Conservation (phyloP, 2,888 invertebrate genomes). For the Andricus curvator region DNA sequence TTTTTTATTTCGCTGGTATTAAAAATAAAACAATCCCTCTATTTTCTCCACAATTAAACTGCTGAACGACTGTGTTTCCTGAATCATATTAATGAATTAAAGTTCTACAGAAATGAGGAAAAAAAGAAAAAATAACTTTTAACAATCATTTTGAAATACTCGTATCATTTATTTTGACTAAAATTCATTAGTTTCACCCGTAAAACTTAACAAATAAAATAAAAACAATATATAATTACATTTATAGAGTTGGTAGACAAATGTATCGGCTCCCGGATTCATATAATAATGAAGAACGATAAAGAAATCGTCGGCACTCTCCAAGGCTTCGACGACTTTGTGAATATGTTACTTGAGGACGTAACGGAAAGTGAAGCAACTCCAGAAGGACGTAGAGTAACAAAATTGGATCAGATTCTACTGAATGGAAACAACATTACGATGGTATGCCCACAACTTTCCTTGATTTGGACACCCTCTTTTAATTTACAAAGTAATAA, state of each 20-base stretch:
- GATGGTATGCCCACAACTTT: conserved; percentile 84
- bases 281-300: conserved; percentile 99
- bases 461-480: conserved; percentile 12
- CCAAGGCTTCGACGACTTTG: conserved; percentile 98
- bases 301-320: conserved; percentile 99
- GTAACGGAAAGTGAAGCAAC: conserved; percentile 99
- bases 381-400: conserved; percentile 96
- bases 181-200: conserved; percentile 46
- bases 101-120: conserved; percentile 3
- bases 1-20: no score
- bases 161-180: conserved; percentile 41
- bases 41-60: no score
- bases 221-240: conserved; percentile 38
- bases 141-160: background rate
- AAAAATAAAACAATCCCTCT: no score
- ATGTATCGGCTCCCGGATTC: conserved; percentile 99
- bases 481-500: conserved; percentile 21
- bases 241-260: conserved; percentile 96
- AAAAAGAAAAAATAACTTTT: conserved; percentile 39
- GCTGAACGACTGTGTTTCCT: no score
- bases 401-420: conserved; percentile 97
- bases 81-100: background rate
- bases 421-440: conserved; percentile 99
- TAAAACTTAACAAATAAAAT: conserved; percentile 31
- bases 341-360: conserved; percentile 98